Conservation (phyloP, 2,113 vertebrate species). For the Sporophila hypoxantha region DNA sequence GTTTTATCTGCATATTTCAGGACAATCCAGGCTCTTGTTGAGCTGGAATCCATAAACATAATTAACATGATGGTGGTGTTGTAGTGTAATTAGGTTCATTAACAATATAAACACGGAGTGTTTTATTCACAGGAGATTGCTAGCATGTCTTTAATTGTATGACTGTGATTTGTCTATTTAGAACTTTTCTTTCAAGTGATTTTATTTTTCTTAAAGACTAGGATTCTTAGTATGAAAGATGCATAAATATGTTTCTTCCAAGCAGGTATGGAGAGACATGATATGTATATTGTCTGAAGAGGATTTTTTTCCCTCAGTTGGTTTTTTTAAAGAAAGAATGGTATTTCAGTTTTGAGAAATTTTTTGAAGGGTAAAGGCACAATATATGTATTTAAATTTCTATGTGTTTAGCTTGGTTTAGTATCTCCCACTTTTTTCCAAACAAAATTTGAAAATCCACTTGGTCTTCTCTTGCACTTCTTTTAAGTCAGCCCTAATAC, state of each 20-base stretch:
- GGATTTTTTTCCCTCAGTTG: background rate
- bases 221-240: background rate
- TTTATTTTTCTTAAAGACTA: background rate
- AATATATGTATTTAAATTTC: background rate
- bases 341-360: background rate
- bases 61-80: background rate
- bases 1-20: background rate
- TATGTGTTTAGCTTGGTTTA: background rate
- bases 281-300: background rate
- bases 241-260: background rate
- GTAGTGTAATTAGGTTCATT: background rate
- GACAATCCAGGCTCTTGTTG: background rate
- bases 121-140: background rate
- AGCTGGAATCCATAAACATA: background rate
- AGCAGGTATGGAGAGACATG: background rate
- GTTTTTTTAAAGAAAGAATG: background rate
- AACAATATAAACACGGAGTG: background rate
- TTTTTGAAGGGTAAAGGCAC: background rate
- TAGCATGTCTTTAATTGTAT: background rate
- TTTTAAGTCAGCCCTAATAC: background rate
- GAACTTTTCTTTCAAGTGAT: background rate
- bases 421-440: background rate
- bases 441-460: background rate
- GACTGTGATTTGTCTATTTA: background rate
- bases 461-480: background rate